Percentiles rank a stretch among this genome's conserved stretches.
Conservation (phyloP, 2,113 vertebrate genomes). For the Pteropus alecto region DNA sequence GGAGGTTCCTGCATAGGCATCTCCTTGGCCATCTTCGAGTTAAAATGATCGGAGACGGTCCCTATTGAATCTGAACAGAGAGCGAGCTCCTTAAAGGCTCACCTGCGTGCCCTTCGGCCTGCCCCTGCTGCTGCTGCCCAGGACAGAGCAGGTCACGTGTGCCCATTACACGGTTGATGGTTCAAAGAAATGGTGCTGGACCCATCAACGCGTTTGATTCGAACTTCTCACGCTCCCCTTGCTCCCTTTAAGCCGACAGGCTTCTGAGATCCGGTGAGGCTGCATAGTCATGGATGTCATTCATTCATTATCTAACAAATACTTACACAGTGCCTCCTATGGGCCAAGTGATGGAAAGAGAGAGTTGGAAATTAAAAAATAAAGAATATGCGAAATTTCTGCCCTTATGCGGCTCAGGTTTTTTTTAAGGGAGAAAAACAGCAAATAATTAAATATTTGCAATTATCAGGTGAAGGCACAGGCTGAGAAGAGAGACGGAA, state of each 20-base stretch:
- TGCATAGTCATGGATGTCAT: no score
- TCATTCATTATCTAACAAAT: neutral
- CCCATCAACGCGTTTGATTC: rapidly evolving
- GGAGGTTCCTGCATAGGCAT: no score
- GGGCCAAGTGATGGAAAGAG: neutral
- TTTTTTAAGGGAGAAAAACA: neutral
- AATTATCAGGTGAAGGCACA: neutral
- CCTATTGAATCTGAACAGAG: neutral
- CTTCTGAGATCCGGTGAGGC: neutral
- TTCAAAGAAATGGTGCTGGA: no score
- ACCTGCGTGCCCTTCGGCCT: no score
- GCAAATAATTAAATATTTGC: neutral
- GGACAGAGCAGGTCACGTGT: neutral
- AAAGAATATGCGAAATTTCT: neutral
- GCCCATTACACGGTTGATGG: rapidly evolving
- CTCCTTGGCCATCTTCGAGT: neutral
- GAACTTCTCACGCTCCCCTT: rapidly evolving
- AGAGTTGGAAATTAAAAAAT: neutral
- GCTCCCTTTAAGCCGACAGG: neutral
- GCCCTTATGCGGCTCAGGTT: neutral
- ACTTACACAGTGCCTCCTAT: neutral
- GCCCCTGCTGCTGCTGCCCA: no score
- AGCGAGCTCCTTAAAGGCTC: no score
- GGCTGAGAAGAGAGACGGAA: neutral
- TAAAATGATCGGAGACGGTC: neutral